Percentiles rank a stretch among this genome's conserved stretches.
Evolutionary conservation across 2,888 invertebrate species (phyloP).

Genomic region (Lasioglossum pauxillum): DNA sequence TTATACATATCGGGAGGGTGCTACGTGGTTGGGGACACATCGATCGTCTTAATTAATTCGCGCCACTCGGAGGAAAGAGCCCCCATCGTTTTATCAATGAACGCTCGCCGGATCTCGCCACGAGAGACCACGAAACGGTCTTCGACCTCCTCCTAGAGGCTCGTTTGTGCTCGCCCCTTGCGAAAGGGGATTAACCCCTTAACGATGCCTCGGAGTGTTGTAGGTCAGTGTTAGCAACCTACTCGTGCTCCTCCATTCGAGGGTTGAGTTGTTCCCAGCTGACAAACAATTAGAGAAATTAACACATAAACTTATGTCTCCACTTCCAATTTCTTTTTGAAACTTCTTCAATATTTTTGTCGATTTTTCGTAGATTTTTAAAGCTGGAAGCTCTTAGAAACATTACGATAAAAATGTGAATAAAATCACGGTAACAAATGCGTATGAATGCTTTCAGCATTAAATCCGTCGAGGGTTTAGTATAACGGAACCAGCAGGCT

Average conservation of each 20-base stretch:
- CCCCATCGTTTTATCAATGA: constrained; percentile 58
- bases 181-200: constrained; percentile 1
- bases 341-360: too few species aligned
- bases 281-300: background rate
- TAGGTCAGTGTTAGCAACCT: background rate
- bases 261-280: background rate
- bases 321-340: too few species aligned
- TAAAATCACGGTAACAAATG: background rate
- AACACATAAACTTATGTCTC: too few species aligned
- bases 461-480: background rate
- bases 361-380: too few species aligned
- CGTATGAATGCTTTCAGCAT: background rate
- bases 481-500: background rate
- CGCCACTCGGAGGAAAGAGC: constrained; percentile 21
- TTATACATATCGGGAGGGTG: constrained; percentile 42
- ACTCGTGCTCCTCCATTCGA: background rate
- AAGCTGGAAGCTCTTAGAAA: background rate
- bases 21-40: constrained; percentile 54
- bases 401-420: background rate
- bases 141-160: background rate
- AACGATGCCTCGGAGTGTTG: background rate
- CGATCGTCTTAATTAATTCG: constrained; percentile 70
- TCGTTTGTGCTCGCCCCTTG: constrained; percentile 25
- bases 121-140: constrained; percentile 46
- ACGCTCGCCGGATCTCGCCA: constrained; percentile 39